Evolutionary conservation across 2,888 invertebrate species (phyloP).

Genomic region (Cordilura impudica): DNA sequence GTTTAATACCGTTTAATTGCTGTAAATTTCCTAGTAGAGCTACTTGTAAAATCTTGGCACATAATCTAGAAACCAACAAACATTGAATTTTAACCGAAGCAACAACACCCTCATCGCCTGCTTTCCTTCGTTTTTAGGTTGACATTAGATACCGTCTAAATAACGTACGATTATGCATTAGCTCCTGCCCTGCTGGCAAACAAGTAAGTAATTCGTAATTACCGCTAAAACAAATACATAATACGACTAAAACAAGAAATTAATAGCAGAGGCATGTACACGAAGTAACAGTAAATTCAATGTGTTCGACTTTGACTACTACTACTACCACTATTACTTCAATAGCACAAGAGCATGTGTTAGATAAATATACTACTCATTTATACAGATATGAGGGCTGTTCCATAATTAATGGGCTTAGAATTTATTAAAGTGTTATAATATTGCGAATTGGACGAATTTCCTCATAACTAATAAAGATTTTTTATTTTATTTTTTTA

Average conservation of each 20-base stretch:
- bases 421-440: no score
- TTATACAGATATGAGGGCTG: neutral
- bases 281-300: slow-evolving; percentile 23
- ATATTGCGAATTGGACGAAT: no score
- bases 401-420: no score
- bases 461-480: no score
- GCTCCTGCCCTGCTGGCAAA: slow-evolving; percentile 45
- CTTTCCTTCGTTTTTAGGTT: neutral
- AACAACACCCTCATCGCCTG: neutral
- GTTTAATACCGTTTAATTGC: slow-evolving; percentile 59
- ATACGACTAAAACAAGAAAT: slow-evolving; percentile 75
- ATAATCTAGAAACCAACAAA: slow-evolving; percentile 54
- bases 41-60: slow-evolving; percentile 59
- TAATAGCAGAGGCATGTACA: slow-evolving; percentile 67
- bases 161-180: neutral
- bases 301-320: slow-evolving; percentile 5
- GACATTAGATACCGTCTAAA: neutral
- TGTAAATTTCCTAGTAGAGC: slow-evolving; percentile 51
- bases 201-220: slow-evolving; percentile 70
- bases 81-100: slow-evolving; percentile 17
- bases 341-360: slow-evolving; percentile 47
- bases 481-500: no score
- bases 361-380: slow-evolving; percentile 24
- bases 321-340: neutral
- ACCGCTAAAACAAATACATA: slow-evolving; percentile 75